phyloP scores from a whole-genome alignment of 1,140 invertebrate species.

The Drosophila takahashii region DNA sequence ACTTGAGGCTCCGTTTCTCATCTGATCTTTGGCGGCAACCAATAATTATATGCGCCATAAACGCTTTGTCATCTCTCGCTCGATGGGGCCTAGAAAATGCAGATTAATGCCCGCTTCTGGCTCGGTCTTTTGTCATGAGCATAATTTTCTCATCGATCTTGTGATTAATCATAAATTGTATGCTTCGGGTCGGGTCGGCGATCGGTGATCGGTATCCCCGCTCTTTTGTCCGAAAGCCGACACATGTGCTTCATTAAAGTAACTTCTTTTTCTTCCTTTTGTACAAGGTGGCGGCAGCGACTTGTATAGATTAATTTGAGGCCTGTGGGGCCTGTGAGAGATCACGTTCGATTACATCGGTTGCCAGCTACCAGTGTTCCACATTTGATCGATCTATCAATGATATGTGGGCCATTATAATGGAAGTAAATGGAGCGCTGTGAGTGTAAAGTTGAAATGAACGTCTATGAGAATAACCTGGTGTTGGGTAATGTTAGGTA shows the following conservation, averaged over 20 bases:
- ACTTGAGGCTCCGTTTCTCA: conserved; percentile 64
- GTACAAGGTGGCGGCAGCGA: conserved; percentile 31
- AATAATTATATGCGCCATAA: conserved; percentile 81
- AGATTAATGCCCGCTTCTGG: conserved; percentile 68
- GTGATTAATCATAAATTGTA: conserved; percentile 82
- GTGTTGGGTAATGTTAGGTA: background rate
- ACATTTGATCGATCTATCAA: conserved; percentile 76
- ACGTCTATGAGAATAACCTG: background rate
- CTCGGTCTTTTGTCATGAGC: conserved; percentile 72
- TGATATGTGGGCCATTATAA: conserved; percentile 44
- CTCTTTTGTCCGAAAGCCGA: conserved; percentile 57
- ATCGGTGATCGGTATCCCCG: background rate
- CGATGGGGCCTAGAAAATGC: conserved; percentile 75
- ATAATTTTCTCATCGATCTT: conserved; percentile 84
- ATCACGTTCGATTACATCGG: conserved; percentile 75
- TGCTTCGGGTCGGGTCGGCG: conserved; percentile 5
- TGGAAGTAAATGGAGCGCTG: conserved; percentile 6
- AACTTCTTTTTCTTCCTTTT: conserved; percentile 57
- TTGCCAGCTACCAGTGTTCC: conserved; percentile 80
- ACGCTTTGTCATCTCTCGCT: conserved; percentile 71
- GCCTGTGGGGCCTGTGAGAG: conserved; percentile 50
- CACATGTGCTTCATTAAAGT: conserved; percentile 76
- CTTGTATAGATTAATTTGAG: conserved; percentile 65
- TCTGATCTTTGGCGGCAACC: conserved; percentile 76
- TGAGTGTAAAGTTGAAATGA: background rate